These are phyloP conservation scores for Euthynnus affinis DNA, from an alignment of 2,797 vertebrate genomes.

Conservation along the genomic window DNA sequence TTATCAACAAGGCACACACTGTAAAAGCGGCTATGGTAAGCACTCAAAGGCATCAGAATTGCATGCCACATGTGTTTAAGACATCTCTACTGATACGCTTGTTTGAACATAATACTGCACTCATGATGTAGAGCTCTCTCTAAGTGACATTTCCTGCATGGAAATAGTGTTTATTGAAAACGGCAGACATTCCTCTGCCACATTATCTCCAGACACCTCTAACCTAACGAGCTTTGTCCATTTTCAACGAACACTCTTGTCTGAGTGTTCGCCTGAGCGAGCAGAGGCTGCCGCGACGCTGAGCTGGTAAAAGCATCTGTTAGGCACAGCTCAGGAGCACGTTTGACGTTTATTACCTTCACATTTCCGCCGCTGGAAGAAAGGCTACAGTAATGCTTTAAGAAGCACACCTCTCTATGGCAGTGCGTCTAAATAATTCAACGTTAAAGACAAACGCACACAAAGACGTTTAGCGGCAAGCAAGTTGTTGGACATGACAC, in stretches of 20 bases:
- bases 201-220: conserved; percentile 85
- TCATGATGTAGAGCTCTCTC: conserved; percentile 74
- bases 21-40: conserved; percentile 42
- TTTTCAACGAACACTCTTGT: conserved; percentile 83
- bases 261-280: conserved; percentile 80
- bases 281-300: conserved; percentile 77
- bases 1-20: conserved; percentile 41
- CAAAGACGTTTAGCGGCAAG: conserved; percentile 82
- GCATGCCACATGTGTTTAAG: conserved; percentile 66
- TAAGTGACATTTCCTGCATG: conserved; percentile 81
- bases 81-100: conserved; percentile 70
- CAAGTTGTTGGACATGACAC: conserved; percentile 87
- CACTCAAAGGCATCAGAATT: conserved; percentile 18
- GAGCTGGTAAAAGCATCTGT: conserved; percentile 89
- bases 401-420: conserved; percentile 82
- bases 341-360: conserved; percentile 87
- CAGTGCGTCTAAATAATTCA: conserved; percentile 89
- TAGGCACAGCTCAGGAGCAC: conserved; percentile 82
- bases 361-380: conserved; percentile 82
- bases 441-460: conserved; percentile 83
- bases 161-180: conserved; percentile 85
- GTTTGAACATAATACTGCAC: conserved; percentile 74
- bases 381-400: conserved; percentile 81
- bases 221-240: conserved; percentile 88
- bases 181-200: conserved; percentile 80